Evolutionary conservation across 2,797 vertebrate species (phyloP).

Genomic region (Tenualosa ilisha): DNA sequence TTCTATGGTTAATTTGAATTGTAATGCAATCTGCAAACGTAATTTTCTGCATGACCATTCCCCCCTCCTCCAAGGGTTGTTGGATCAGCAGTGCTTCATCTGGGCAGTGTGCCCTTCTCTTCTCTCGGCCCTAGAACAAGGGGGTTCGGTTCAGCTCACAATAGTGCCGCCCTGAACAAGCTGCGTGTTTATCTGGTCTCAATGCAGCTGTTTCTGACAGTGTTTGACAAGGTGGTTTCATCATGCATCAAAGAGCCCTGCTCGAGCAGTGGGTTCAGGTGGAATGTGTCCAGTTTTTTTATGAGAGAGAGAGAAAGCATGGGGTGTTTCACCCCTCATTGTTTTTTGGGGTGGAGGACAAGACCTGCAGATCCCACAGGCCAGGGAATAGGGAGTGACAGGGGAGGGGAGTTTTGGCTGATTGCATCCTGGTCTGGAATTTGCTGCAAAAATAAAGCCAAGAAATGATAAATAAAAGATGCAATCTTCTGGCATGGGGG

Average conservation of each 20-base stretch:
- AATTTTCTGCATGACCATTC: slow-evolving; percentile 86
- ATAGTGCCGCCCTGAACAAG: slow-evolving; percentile 34
- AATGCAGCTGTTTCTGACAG: slow-evolving; percentile 37
- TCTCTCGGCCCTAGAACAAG: slow-evolving; percentile 61
- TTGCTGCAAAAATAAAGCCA: slow-evolving; percentile 92
- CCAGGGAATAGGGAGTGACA: slow-evolving; percentile 89
- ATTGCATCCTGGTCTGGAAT: slow-evolving; percentile 91
- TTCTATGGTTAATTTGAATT: slow-evolving; percentile 76
- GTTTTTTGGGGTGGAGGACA: neutral
- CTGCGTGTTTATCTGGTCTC: slow-evolving; percentile 46
- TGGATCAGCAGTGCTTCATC: slow-evolving; percentile 54
- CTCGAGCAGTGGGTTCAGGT: neutral
- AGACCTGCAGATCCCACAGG: slow-evolving; percentile 81
- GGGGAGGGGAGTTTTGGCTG: slow-evolving; percentile 92
- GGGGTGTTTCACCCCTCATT: neutral
- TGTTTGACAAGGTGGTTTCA: slow-evolving; percentile 44
- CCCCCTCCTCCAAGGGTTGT: slow-evolving; percentile 59
- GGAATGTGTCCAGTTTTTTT: slow-evolving; percentile 1
- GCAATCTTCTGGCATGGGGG: slow-evolving; percentile 84
- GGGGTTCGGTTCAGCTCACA: slow-evolving; percentile 47
- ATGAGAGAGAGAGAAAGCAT: neutral
- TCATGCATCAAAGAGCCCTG: slow-evolving; percentile 44
- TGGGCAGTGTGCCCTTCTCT: slow-evolving; percentile 70
- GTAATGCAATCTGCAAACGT: slow-evolving; percentile 76
- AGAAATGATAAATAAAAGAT: slow-evolving; percentile 96